Evolutionary conservation across 2,797 vertebrate genomes (phyloP).

Genomic region (Limosa lapponica): DNA sequence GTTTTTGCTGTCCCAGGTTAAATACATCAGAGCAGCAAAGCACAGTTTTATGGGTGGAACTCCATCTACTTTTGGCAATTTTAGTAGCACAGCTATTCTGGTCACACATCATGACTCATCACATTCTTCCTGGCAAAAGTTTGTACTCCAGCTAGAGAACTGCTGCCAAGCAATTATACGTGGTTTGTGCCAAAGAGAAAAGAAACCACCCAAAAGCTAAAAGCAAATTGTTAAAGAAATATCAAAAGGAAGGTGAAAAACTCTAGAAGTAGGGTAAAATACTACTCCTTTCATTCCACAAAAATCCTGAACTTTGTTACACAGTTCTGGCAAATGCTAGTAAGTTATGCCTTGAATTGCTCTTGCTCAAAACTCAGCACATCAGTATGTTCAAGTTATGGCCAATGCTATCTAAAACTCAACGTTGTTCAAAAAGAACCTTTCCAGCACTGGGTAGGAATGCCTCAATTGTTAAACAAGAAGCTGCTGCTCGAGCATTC

Average conservation of each 20-base stretch:
- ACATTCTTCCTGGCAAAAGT: conserved; percentile 9
- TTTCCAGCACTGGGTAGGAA: neutral
- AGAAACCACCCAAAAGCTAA: neutral
- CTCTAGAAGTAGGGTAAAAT: neutral
- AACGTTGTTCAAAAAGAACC: neutral
- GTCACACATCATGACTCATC: conserved; percentile 8
- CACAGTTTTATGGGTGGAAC: neutral
- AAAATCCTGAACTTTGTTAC: neutral
- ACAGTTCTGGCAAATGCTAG: neutral
- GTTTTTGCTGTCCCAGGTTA: neutral
- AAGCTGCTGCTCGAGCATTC: neutral
- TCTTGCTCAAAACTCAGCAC: neutral
- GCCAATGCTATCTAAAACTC: neutral
- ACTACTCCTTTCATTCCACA: neutral
- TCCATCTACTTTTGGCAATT: neutral
- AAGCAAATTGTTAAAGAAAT: neutral
- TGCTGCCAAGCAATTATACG: neutral
- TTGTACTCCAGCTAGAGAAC: neutral
- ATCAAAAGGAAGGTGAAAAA: neutral
- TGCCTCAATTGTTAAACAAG: neutral
- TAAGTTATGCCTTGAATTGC: neutral
- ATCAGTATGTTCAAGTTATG: neutral
- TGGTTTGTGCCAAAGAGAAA: neutral
- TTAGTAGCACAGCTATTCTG: neutral
- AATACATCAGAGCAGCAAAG: neutral